These are phyloP conservation scores for Syrista parreyssii DNA, from an alignment of 2,888 invertebrate species.

Conservation along the genomic window DNA sequence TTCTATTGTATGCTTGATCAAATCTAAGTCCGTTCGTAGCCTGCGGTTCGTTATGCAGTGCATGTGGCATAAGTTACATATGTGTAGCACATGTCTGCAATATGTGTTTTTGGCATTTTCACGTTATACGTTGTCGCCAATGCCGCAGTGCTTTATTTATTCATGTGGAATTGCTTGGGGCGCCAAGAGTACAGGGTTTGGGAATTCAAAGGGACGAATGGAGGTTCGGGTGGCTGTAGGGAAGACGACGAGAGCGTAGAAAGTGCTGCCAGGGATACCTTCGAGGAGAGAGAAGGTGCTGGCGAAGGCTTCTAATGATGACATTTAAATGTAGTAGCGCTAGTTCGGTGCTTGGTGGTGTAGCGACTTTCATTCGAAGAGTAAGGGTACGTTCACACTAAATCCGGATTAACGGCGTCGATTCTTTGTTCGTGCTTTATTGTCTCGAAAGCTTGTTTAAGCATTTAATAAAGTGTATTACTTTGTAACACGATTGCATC, in stretches of 20 bases:
- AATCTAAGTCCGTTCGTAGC: not conserved
- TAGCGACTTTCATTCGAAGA: conserved; percentile 33
- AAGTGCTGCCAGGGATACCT: conserved; percentile 26
- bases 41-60: not conserved
- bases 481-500: not conserved
- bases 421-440: conserved; percentile 8
- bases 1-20: not conserved
- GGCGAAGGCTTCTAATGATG: conserved; percentile 63
- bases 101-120: conserved; percentile 3
- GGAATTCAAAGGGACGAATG: conserved; percentile 26
- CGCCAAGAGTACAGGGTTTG: conserved; percentile 38
- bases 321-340: conserved; percentile 66
- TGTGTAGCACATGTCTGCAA: not conserved
- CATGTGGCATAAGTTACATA: not conserved
- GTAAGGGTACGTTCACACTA: conserved; percentile 45
- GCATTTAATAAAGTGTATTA: not conserved
- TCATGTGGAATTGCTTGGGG: conserved; percentile 49
- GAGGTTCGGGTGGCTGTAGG: conserved; percentile 11
- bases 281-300: conserved; percentile 37
- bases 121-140: conserved; percentile 29
- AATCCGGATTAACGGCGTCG: conserved; percentile 13
- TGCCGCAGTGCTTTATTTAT: conserved; percentile 57
- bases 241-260: conserved; percentile 24
- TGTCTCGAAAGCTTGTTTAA: not conserved
- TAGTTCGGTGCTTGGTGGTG: conserved; percentile 59